Conservation (phyloP, 2,797 vertebrate species). For the Cossypha niveicapilla region DNA sequence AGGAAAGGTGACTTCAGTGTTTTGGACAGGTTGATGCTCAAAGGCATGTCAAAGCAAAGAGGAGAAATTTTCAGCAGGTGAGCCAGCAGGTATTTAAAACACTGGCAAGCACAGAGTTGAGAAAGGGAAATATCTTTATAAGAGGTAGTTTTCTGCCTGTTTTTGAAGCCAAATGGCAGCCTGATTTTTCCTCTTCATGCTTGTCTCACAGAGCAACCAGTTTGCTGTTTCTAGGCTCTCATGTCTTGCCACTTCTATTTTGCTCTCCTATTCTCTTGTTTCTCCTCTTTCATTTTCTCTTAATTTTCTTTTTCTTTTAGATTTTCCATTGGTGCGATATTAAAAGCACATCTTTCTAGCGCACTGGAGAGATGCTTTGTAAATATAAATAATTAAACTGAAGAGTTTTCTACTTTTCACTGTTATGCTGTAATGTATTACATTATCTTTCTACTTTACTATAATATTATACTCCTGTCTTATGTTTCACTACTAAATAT, state of each 20-base stretch:
- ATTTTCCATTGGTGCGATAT: slow-evolving; percentile 65
- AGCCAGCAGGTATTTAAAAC: not conserved
- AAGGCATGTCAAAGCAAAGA: not conserved
- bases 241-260: slow-evolving; percentile 48
- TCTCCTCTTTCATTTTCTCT: slow-evolving; percentile 64
- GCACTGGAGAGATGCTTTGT: slow-evolving; percentile 67
- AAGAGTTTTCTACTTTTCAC: slow-evolving; percentile 69
- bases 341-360: slow-evolving; percentile 68
- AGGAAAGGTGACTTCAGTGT: not conserved
- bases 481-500: slow-evolving; percentile 32
- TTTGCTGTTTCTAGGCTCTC: slow-evolving; percentile 24
- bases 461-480: slow-evolving; percentile 31
- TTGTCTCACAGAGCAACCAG: not conserved
- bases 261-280: slow-evolving; percentile 43
- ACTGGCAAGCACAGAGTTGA: not conserved
- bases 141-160: not conserved
- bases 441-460: slow-evolving; percentile 65
- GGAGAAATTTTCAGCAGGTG: not conserved
- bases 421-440: slow-evolving; percentile 67
- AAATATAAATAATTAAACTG: slow-evolving; percentile 69
- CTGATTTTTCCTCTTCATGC: not conserved
- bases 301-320: slow-evolving; percentile 66
- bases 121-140: not conserved
- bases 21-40: not conserved
- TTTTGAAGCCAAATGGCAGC: not conserved